Evolutionary conservation across 2,113 vertebrate species (phyloP), one percentile per base, ranked within the genome.

Genomic region (Oceanites oceanicus): DNA sequence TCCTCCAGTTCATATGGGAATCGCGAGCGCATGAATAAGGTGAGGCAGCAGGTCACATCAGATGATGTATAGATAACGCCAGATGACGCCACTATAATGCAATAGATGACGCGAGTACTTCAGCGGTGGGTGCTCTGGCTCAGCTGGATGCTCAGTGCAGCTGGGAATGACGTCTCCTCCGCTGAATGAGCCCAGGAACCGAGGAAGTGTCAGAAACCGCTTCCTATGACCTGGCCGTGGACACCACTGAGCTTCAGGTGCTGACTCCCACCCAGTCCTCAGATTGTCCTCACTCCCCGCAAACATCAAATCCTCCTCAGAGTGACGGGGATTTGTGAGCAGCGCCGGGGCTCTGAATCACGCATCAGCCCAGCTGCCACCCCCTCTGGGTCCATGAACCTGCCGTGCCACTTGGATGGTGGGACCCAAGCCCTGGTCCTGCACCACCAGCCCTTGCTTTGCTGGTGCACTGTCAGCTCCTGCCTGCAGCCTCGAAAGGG

Each of bases 91-190:
- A 8, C 67, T 34, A 18, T 30, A 50, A 34, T 27, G 59, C 65
- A 29, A 11, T 2, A 62, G 50, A 50, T n/a, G 58, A 77, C 82
- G 49, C 0, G 2, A 59, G 34, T 6, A 29, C 73, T 62, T 20
- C 50, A 26, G 80, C 3, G 8, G 6, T 1, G 20, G 30, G 36
- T 45, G 40, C 56, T 52, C 38, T 0, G 2, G 16, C 19, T 38
- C 20, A 23, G 67, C 47, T 21, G 85, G 40, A 12, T 52, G 34
- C 68, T 83, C 10, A 5, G 11, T 7, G 2, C 49, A 4, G 3
- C 1, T 70, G 63, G 49, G 62, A 72, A 40, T 2, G 12, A 29
- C 2, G 0, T 38, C 72, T 50, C 53, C 44, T 40, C 34, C 0
- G 0, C 74, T 52, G n/a, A 38, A n/a, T 2, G 52, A 68, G 30